A percentile compares a stretch with the other conserved stretches of the same genome.
phyloP scores from a whole-genome alignment of 2,113 vertebrate species.

The Callipepla squamata region DNA sequence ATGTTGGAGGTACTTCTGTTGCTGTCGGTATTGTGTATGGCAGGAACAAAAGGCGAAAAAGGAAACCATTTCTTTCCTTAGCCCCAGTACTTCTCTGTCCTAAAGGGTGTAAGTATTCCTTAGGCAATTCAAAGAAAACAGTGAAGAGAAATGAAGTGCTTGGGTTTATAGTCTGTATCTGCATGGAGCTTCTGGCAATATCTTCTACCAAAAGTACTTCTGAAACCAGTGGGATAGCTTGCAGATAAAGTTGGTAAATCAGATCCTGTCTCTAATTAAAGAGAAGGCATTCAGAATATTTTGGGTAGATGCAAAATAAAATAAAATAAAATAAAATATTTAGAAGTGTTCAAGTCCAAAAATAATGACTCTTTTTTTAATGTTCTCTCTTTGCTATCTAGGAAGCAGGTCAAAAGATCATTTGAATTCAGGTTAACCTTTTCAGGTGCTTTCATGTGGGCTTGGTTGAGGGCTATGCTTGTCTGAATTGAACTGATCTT shows the following conservation, averaged over 20 bases:
- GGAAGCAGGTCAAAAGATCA: neutral
- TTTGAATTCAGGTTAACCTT: neutral
- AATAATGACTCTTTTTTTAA: neutral
- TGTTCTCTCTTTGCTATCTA: rapidly evolving
- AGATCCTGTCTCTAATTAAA: neutral
- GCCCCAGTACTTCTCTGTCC: neutral
- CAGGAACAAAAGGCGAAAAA: neutral
- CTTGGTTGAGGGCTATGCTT: neutral
- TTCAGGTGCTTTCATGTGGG: neutral
- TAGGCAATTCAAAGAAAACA: neutral
- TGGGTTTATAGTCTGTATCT: neutral
- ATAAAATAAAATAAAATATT: too few relatives aligned
- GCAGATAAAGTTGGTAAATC: rapidly evolving
- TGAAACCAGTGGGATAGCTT: neutral
- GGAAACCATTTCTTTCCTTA: neutral
- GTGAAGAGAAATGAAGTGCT: neutral
- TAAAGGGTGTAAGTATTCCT: neutral
- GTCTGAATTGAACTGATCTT: neutral
- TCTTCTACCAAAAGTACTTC: neutral
- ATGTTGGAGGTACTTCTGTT: constrained; percentile 36
- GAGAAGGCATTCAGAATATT: rapidly evolving
- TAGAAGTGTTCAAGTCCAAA: neutral
- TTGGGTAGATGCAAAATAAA: neutral
- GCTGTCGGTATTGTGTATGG: neutral
- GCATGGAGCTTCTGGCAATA: neutral